Conservation (phyloP, 2,113 vertebrate species). For the Gallinago media region DNA sequence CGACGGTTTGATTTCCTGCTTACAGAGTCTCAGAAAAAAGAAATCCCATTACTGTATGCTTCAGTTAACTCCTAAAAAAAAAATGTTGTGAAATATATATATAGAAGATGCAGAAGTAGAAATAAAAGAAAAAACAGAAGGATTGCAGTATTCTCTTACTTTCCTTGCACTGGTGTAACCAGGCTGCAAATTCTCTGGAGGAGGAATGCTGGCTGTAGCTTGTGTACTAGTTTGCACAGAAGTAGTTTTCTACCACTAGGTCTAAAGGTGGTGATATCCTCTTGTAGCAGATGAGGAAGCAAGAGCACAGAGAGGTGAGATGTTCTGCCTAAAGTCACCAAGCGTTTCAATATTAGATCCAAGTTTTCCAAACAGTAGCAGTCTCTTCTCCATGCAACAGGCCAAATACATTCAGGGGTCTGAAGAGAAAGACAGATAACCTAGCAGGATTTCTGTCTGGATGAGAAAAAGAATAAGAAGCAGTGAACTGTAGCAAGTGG, state of each 20-base stretch:
- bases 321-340: neutral
- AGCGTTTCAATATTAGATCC: neutral
- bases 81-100: neutral
- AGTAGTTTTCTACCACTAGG: neutral
- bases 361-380: neutral
- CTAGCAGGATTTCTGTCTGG: neutral
- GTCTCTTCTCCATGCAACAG: neutral
- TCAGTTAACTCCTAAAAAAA: neutral
- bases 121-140: neutral
- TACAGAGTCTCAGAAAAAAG: neutral
- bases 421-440: neutral
- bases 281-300: neutral
- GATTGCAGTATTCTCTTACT: neutral
- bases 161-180: neutral
- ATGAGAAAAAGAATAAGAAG: neutral
- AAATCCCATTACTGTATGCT: neutral
- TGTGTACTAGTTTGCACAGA: neutral
- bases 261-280: neutral
- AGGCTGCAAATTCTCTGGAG: neutral
- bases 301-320: neutral
- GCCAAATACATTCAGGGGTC: neutral
- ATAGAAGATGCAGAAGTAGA: neutral
- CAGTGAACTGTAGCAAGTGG: accelerated
- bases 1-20: neutral
- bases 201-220: neutral